Percentiles rank a stretch among this genome's conserved stretches.
These are phyloP conservation scores for Micromesistius poutassou DNA, from an alignment of 2,797 vertebrate genomes.

Conservation along the genomic window DNA sequence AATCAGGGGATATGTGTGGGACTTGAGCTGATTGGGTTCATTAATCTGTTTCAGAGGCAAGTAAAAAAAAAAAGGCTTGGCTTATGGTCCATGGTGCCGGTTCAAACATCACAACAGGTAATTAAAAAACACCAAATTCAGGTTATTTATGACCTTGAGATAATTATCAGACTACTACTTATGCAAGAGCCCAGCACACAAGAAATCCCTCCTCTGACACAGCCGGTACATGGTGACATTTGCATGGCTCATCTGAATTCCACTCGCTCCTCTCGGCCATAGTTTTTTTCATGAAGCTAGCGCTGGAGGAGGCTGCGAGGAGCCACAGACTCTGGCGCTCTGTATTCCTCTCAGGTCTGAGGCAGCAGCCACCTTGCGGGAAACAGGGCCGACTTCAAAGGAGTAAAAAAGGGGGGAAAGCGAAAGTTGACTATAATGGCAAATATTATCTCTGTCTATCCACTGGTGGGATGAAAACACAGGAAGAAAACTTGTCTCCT, in stretches of 20 bases:
- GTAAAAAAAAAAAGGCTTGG: not conserved
- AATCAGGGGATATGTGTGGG: slow-evolving; percentile 61
- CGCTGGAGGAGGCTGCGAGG: slow-evolving; percentile 56
- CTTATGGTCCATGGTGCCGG: not conserved
- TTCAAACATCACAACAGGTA: not conserved
- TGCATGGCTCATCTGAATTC: slow-evolving; percentile 58
- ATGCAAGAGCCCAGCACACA: slow-evolving; percentile 21
- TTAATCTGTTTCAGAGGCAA: not conserved
- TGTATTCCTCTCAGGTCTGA: slow-evolving; percentile 60
- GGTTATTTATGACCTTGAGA: not conserved
- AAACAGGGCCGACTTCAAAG: slow-evolving; percentile 55
- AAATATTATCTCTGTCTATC: slow-evolving; percentile 31
- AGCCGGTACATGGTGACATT: slow-evolving; percentile 37
- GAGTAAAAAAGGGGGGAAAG: slow-evolving; percentile 39
- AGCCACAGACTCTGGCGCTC: slow-evolving; percentile 50
- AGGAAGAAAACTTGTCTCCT: not conserved
- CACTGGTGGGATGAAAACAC: slow-evolving; percentile 35
- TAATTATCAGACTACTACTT: slow-evolving; percentile 1
- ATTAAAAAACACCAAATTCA: not conserved
- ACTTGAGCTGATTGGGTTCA: slow-evolving; percentile 47
- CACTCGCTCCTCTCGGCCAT: slow-evolving; percentile 31
- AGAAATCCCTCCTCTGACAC: slow-evolving; percentile 19
- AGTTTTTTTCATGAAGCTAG: slow-evolving; percentile 45
- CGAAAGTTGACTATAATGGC: slow-evolving; percentile 32
- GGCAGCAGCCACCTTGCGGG: slow-evolving; percentile 44